A percentile compares a stretch with the other conserved stretches of the same genome.
Conservation (phyloP, 2,888 invertebrate species). For the Synergus itoensis region DNA sequence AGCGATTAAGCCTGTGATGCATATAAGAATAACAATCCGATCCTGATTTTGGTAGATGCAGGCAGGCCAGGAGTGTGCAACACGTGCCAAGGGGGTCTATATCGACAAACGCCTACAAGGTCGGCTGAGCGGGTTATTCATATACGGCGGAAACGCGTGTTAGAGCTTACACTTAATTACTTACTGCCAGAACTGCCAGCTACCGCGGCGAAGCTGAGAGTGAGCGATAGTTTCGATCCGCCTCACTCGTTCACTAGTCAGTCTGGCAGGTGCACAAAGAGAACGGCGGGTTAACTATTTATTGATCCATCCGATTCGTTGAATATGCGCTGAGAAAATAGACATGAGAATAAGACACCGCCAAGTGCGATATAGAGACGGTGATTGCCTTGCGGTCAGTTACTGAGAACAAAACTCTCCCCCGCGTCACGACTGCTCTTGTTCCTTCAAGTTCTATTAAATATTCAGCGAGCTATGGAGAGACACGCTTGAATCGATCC, state of each 20-base stretch:
- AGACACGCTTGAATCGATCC: conserved; percentile 30
- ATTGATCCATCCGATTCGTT: conserved; percentile 38
- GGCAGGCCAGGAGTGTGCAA: no score
- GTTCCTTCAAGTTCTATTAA: conserved; percentile 19
- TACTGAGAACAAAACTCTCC: conserved; percentile 24
- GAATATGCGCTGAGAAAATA: conserved; percentile 26
- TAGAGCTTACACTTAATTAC: conserved; percentile 69
- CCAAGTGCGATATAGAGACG: conserved; percentile 30
- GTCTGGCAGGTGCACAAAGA: background rate
- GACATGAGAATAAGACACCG: conserved; percentile 18
- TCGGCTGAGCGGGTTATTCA: conserved; percentile 61
- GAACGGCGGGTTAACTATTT: conserved; percentile 10
- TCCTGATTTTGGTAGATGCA: no score
- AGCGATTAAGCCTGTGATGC: no score
- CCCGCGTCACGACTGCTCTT: conserved; percentile 21
- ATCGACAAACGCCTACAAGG: conserved; percentile 60
- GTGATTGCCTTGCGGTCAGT: conserved; percentile 30
- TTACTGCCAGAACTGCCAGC: conserved; percentile 71
- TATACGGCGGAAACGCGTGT: conserved; percentile 60
- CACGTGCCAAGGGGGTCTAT: background rate
- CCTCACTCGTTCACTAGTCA: conserved; percentile 1
- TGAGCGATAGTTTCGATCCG: conserved; percentile 65
- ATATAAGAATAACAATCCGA: no score
- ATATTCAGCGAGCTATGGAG: conserved; percentile 20
- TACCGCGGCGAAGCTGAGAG: conserved; percentile 63